Evolutionary conservation across 2,888 invertebrate species (phyloP).

Genomic region (Ligdia adustata): DNA sequence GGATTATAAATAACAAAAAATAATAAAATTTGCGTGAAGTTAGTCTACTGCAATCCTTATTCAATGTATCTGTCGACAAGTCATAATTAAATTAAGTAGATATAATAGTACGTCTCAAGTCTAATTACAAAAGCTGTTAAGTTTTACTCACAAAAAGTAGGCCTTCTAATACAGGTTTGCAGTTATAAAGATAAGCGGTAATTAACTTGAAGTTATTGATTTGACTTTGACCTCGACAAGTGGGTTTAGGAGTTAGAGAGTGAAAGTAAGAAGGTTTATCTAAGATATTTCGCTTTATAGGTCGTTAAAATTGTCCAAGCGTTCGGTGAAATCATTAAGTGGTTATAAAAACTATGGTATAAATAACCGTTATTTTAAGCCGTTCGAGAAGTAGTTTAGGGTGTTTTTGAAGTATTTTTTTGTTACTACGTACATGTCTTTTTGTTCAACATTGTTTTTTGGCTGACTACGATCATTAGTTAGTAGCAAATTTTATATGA

Average conservation of each 20-base stretch:
- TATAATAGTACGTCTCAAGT: conserved; percentile 7
- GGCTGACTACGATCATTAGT: too few species aligned
- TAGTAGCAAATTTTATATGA: too few species aligned
- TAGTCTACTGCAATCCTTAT: conserved; percentile 5
- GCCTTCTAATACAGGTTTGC: conserved; percentile 13
- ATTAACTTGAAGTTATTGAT: conserved; percentile 28
- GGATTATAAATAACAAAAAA: too few species aligned
- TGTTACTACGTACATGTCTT: too few species aligned
- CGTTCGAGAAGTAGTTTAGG: too few species aligned
- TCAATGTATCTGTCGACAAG: background rate
- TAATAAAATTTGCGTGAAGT: too few species aligned
- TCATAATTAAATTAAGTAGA: conserved; percentile 21
- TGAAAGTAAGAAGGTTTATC: conserved; percentile 13
- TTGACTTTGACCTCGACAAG: conserved; percentile 31
- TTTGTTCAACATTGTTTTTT: too few species aligned
- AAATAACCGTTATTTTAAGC: too few species aligned
- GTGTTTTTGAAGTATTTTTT: too few species aligned
- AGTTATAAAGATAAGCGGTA: conserved; percentile 25
- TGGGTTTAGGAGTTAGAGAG: conserved; percentile 19
- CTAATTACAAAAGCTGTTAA: conserved; percentile 16
- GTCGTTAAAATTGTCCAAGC: background rate
- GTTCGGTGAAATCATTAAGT: background rate
- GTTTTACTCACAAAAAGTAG: conserved; percentile 13
- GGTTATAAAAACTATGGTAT: background rate
- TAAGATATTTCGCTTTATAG: background rate